Percentiles rank a stretch among this genome's conserved stretches.
These are phyloP conservation scores for Tipula unca DNA, from an alignment of 2,888 invertebrate species.

Conservation along the genomic window DNA sequence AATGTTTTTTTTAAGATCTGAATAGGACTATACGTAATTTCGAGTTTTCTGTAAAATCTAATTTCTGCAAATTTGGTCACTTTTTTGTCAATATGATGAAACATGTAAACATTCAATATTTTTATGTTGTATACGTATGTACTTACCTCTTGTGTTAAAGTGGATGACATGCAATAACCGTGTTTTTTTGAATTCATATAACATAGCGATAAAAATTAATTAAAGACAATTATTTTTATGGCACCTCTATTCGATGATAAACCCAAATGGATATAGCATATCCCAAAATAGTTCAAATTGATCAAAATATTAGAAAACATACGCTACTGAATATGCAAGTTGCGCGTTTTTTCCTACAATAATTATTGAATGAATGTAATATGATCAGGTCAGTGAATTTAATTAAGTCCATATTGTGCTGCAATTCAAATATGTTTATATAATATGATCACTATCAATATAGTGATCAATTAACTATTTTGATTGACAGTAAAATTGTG, in stretches of 20 bases:
- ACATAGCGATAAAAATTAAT: neutral
- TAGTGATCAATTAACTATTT: neutral
- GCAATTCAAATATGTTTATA: neutral
- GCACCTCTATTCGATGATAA: neutral
- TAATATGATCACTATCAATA: neutral
- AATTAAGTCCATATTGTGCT: neutral
- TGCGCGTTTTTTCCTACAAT: neutral
- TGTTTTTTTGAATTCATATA: neutral
- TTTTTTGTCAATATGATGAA: neutral
- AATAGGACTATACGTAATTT: neutral
- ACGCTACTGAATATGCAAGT: neutral
- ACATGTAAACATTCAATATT: neutral
- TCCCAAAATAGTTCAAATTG: neutral
- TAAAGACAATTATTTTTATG: neutral
- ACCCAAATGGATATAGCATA: neutral
- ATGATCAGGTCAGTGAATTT: neutral
- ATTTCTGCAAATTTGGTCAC: too few relatives aligned
- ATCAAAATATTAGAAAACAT: neutral
- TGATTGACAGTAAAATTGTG: neutral
- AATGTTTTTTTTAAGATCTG: too few relatives aligned
- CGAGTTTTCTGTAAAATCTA: neutral
- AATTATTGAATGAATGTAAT: neutral
- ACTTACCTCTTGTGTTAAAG: neutral
- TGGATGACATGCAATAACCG: neutral
- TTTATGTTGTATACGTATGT: neutral